A percentile compares a stretch with the other conserved stretches of the same genome.
Conservation (phyloP, 2,113 vertebrate genomes). For the Mesocricetus auratus region DNA sequence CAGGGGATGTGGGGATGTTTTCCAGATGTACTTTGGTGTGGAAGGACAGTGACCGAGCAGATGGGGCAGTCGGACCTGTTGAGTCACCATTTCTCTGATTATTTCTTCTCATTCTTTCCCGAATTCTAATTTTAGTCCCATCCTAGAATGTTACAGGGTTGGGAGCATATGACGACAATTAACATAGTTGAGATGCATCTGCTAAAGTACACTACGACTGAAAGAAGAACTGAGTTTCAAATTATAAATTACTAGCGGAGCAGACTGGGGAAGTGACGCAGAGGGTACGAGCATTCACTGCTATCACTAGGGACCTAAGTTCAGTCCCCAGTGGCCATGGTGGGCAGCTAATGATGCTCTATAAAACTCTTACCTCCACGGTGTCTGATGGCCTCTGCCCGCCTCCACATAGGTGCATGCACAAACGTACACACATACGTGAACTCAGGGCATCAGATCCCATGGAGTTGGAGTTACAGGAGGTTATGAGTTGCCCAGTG, state of each 20-base stretch:
- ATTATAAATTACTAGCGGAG: background rate
- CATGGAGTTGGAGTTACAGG: background rate
- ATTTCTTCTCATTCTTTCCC: conserved; percentile 19
- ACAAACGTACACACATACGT: background rate
- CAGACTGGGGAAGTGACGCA: background rate
- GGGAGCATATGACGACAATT: background rate
- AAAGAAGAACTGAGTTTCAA: conserved; percentile 43
- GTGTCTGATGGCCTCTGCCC: background rate
- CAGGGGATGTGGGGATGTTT: conserved; percentile 93
- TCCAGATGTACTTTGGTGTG: conserved; percentile 93
- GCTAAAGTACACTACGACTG: conserved; percentile 5
- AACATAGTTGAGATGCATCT: background rate
- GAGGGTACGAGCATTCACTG: background rate
- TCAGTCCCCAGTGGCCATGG: background rate
- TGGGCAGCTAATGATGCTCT: background rate
- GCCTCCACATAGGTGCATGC: background rate
- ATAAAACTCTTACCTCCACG: background rate
- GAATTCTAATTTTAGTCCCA: background rate
- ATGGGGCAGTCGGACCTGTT: background rate
- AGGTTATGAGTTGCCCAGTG: background rate
- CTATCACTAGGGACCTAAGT: background rate
- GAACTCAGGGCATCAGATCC: background rate
- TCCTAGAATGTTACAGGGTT: background rate
- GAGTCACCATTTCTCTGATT: background rate
- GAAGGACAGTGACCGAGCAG: conserved; percentile 85